phyloP scores from a whole-genome alignment of 2,113 vertebrate genomes.

The Felis chaus region DNA sequence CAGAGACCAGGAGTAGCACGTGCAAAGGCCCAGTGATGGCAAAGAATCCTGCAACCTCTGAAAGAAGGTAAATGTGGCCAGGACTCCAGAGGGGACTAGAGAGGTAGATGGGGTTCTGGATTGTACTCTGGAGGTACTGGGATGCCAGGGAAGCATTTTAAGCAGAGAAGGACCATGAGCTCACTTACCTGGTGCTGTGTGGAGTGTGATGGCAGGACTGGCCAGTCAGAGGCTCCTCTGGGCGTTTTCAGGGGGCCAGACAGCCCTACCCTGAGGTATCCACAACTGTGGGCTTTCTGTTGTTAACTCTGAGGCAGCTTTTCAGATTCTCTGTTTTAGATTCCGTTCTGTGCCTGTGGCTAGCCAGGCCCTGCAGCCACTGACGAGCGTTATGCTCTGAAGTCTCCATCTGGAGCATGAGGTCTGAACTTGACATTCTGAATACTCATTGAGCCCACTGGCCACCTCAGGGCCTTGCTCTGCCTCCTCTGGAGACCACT shows the following conservation, averaged over 20 bases:
- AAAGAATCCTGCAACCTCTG: neutral
- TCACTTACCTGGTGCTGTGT: neutral
- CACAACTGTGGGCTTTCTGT: neutral
- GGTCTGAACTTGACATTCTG: neutral
- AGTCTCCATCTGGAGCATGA: neutral
- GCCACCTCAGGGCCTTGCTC: neutral
- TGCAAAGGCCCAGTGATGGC: neutral
- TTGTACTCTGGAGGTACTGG: neutral
- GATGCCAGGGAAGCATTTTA: neutral
- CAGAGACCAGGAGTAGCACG: neutral
- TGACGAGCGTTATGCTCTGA: neutral
- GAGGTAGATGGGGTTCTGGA: neutral
- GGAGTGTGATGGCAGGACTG: rapidly evolving
- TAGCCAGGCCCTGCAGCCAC: neutral
- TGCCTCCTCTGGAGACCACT: neutral
- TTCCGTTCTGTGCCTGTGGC: neutral
- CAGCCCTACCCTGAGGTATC: neutral
- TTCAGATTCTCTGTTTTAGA: neutral
- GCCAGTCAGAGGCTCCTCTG: neutral
- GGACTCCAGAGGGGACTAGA: neutral
- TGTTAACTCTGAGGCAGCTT: neutral
- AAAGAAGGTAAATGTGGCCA: neutral
- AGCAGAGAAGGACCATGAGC: neutral
- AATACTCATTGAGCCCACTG: neutral
- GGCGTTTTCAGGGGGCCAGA: neutral